A percentile compares a stretch with the other conserved stretches of the same genome.
Conservation (phyloP, 2,113 vertebrate genomes). For the Bungarus multicinctus region DNA sequence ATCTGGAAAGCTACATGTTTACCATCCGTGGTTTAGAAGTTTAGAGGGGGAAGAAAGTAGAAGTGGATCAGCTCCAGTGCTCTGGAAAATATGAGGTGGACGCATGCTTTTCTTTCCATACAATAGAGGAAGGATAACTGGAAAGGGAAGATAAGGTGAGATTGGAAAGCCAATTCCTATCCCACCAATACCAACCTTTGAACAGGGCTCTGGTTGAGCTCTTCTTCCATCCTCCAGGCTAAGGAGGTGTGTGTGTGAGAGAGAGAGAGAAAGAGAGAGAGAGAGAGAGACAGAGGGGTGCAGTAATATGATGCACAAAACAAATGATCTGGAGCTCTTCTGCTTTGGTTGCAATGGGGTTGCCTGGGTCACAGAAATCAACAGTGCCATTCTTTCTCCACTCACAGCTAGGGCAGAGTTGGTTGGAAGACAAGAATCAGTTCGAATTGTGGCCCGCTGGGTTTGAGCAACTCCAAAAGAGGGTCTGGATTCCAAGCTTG, state of each 20-base stretch:
- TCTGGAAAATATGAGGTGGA: not conserved
- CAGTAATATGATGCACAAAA: not conserved
- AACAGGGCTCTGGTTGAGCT: not conserved
- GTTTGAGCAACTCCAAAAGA: not conserved
- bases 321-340: not conserved
- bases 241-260: not conserved
- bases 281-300: not conserved
- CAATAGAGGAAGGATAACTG: not conserved
- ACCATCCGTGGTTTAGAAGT: not conserved
- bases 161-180: not conserved
- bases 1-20: not conserved
- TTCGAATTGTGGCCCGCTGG: not conserved
- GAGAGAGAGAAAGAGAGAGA: not conserved
- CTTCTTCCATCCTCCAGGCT: not conserved
- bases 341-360: not conserved
- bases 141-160: not conserved
- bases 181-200: not conserved
- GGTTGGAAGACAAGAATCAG: not conserved
- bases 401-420: not conserved
- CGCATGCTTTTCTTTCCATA: not conserved
- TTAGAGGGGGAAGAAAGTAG: not conserved
- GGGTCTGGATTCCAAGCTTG: not conserved
- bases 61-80: not conserved
- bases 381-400: not conserved
- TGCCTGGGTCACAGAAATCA: not conserved